Evolutionary conservation across 2,797 vertebrate genomes (phyloP).

Genomic region (Dermochelys coriacea): DNA sequence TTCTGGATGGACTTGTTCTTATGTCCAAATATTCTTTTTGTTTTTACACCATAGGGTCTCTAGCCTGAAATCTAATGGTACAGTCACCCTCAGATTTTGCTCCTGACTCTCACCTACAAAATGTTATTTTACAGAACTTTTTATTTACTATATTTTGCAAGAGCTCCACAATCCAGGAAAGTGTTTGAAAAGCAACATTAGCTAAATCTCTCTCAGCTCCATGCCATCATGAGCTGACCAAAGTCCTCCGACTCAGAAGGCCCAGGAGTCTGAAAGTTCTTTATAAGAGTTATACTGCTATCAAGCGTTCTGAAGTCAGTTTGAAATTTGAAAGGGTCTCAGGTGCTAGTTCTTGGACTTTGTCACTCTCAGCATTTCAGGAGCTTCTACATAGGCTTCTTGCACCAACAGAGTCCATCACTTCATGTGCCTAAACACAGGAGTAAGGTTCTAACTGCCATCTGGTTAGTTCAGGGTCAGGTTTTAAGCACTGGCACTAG

Average conservation of each 20-base stretch:
- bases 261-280: background rate
- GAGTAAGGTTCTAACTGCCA: background rate
- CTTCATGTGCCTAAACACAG: too few relatives aligned
- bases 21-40: background rate
- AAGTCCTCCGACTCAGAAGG: background rate
- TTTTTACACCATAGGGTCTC: background rate
- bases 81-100: background rate
- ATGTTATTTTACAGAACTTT: background rate
- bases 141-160: background rate
- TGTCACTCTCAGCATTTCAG: slow-evolving; percentile 16
- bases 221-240: slow-evolving; percentile 2
- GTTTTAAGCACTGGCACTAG: background rate
- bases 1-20: background rate
- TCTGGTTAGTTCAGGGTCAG: background rate
- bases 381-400: background rate
- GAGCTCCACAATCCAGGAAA: background rate
- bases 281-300: slow-evolving; percentile 31
- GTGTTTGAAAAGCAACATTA: fast-evolving
- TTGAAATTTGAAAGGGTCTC: background rate
- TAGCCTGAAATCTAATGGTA: background rate
- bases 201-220: background rate
- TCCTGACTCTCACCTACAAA: background rate
- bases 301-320: background rate
- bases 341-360: background rate
- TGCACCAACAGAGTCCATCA: background rate